Conservation (phyloP, 1,140 invertebrate species). For the Apolygus lucorum region DNA sequence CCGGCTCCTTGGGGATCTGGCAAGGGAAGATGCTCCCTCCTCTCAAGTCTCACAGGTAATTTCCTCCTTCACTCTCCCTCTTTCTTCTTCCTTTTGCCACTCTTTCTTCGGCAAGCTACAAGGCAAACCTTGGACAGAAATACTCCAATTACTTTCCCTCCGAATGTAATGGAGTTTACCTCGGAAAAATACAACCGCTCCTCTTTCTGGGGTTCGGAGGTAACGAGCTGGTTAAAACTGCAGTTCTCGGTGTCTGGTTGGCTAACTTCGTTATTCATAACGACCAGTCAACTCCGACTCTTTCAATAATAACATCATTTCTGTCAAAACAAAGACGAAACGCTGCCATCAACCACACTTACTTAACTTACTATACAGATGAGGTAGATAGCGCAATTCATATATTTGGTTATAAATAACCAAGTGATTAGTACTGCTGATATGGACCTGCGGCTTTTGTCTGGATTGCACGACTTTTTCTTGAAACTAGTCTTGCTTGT, state of each 20-base stretch:
- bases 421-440: no score
- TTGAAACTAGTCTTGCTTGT: no score
- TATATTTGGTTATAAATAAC: no score
- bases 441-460: no score
- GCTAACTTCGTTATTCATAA: neutral
- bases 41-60: slow-evolving; percentile 22
- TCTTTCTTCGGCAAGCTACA: neutral
- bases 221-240: neutral
- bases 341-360: no score
- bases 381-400: no score
- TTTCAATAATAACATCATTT: no score
- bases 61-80: slow-evolving; percentile 11
- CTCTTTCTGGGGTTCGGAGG: neutral
- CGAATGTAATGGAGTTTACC: neutral
- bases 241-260: neutral
- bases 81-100: slow-evolving; percentile 3
- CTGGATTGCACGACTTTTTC: no score
- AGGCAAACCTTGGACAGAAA: neutral
- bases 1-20: neutral
- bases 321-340: no score
- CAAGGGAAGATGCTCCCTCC: slow-evolving; percentile 7
- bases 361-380: no score
- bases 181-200: neutral
- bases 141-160: slow-evolving; percentile 4
- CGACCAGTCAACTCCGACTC: neutral